Evolutionary conservation across 2,113 vertebrate genomes (phyloP), one percentile per base, ranked within the genome.

Genomic region (Nesogale talazaci): DNA sequence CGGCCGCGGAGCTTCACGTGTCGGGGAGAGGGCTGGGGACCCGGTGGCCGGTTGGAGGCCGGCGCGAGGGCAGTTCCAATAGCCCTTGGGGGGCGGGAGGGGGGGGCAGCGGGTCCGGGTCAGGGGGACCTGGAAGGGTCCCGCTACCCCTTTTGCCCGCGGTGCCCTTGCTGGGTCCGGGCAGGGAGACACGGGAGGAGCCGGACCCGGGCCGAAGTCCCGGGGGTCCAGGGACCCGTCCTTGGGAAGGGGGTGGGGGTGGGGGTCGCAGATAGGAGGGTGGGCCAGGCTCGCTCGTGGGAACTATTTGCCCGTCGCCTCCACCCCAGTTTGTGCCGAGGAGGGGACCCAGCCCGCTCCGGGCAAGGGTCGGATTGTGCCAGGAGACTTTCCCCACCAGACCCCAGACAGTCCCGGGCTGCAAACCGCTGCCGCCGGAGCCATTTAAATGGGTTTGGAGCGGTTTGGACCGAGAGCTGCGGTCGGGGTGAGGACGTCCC

Each of bases 391-490:
- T 81, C 91, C 87, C 78, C 14, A 67, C 76, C 82, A 79, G 85
- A 93, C 87, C 89, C 95, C 87, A 93, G 94, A 89, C 95, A 59
- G 89, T 31, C 87, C 46, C 74, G 22, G 61, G 78, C 87, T 91
- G 91, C 56, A 86, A 94, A 89, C 91, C 46, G 81, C 76, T 70
- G 92, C 91, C 40, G 86, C 89, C 72, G 6, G 59, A 92, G 87
- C 61, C 89, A 17, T 88, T 83, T 56, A 56, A 27, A 59, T 76
- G 96, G 91, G 92, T 94, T 93, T 95, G 89, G 29, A 89, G 84
- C 82, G 93, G 91, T 94, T 94, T 95, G 94, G 96, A 95, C 93
- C 63, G 91, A 77, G 76, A 92, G 88, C 74, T 77, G 93, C 57
- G 96, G 95, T 93, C 69, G 91, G 83, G 94, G 83, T 81, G 61